Conservation (phyloP, 2,113 vertebrate species). For the Forbesichthys papilliferus region DNA sequence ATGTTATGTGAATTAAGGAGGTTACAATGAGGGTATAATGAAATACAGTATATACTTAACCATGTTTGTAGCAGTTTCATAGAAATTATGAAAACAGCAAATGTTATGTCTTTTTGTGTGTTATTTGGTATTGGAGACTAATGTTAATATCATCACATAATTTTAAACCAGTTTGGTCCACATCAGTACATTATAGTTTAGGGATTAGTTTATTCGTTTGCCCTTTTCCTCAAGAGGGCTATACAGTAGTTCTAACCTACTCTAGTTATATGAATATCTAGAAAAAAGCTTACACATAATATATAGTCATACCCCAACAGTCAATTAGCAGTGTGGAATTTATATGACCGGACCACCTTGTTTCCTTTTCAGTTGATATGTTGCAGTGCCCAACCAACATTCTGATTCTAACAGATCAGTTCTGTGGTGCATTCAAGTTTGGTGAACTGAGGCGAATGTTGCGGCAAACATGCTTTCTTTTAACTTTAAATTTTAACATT, state of each 20-base stretch:
- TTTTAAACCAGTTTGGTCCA: constrained; percentile 44
- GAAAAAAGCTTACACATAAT: not conserved
- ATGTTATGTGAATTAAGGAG: constrained; percentile 20
- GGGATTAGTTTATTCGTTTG: too few relatives aligned
- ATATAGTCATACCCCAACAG: constrained; percentile 4
- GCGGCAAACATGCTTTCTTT: too few relatives aligned
- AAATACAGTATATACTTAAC: not conserved
- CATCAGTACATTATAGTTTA: not conserved
- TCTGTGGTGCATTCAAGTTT: not conserved
- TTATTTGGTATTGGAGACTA: too few relatives aligned
- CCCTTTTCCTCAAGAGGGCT: not conserved
- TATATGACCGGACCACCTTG: constrained; percentile 30
- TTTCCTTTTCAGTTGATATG: constrained; percentile 68
- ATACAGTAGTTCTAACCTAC: not conserved
- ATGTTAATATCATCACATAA: too few relatives aligned
- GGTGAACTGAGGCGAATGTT: not conserved
- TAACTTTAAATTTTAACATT: too few relatives aligned
- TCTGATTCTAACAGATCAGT: constrained; percentile 25
- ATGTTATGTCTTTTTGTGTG: too few relatives aligned
- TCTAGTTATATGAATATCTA: not conserved
- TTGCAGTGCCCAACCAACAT: constrained; percentile 39
- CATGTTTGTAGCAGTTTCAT: not conserved
- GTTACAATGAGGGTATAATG: not conserved
- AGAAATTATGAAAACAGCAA: too few relatives aligned
- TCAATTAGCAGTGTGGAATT: constrained; percentile 18